Evolutionary conservation across 2,888 invertebrate species (phyloP).

Genomic region (Diaperis boleti): DNA sequence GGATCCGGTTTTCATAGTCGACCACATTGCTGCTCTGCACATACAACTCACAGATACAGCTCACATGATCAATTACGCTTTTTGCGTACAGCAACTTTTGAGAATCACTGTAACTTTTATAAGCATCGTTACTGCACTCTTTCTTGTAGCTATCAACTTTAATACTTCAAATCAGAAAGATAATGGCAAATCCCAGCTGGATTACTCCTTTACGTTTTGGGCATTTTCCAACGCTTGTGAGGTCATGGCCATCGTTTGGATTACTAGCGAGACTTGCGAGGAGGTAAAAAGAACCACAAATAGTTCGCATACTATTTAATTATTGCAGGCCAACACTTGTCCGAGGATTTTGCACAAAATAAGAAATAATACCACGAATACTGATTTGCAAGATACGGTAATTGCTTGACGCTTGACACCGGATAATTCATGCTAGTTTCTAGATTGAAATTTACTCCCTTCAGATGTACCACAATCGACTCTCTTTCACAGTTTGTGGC

Average conservation of each 20-base stretch:
- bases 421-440: constrained; percentile 27
- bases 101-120: constrained; percentile 55
- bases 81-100: constrained; percentile 55
- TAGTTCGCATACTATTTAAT: not conserved
- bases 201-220: constrained; percentile 54
- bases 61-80: constrained; percentile 54
- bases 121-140: constrained; percentile 55
- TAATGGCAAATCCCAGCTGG: constrained; percentile 42
- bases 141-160: constrained; percentile 53
- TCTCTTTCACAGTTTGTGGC: constrained; percentile 57
- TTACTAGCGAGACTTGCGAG: constrained; percentile 55
- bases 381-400: constrained; percentile 56
- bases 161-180: constrained; percentile 40
- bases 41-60: constrained; percentile 56
- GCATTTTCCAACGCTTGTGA: constrained; percentile 55
- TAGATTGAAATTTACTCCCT: constrained; percentile 60
- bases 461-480: constrained; percentile 58
- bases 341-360: constrained; percentile 58
- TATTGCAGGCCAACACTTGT: constrained; percentile 52
- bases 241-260: constrained; percentile 54
- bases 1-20: constrained; percentile 52
- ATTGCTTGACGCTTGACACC: constrained; percentile 24
- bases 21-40: constrained; percentile 54
- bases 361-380: constrained; percentile 53
- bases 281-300: constrained; percentile 48